Percentiles rank a stretch among this genome's conserved stretches.
phyloP scores from a whole-genome alignment of 1,140 invertebrate genomes.

The fruit fly (Drosophila melanogaster) region DNA sequence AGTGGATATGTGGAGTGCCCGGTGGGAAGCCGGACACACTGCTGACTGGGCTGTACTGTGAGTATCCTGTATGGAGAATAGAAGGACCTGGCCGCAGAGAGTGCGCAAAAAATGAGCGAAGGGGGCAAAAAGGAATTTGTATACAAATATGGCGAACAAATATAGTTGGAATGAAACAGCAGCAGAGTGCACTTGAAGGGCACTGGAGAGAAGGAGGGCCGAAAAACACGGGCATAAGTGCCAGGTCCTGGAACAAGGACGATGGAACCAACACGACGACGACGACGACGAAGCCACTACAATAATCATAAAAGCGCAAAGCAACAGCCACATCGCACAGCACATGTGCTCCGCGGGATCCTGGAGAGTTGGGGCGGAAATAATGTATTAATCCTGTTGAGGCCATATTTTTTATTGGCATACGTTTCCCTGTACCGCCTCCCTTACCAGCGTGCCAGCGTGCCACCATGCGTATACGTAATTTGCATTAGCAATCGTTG shows the following conservation, averaged over 20 bases:
- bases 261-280: conserved; percentile 8
- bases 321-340: conserved; percentile 45
- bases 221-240: conserved; percentile 77
- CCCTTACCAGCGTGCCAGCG: not conserved
- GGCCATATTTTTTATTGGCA: conserved; percentile 83
- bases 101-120: conserved; percentile 4
- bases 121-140: conserved; percentile 45
- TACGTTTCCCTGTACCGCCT: not conserved
- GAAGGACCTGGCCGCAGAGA: conserved; percentile 10
- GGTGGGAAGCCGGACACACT: conserved; percentile 10
- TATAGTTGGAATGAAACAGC: conserved; percentile 82
- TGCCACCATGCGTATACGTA: conserved; percentile 24
- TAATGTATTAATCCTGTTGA: conserved; percentile 84
- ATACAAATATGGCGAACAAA: conserved; percentile 79
- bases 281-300: conserved; percentile 60
- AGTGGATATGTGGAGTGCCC: conserved; percentile 19
- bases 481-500: conserved; percentile 51
- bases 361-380: conserved; percentile 56
- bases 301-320: conserved; percentile 82
- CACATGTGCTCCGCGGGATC: conserved; percentile 15
- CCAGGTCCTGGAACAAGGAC: conserved; percentile 33
- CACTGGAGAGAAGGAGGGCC: conserved; percentile 56
- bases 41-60: conserved; percentile 9
- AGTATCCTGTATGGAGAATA: conserved; percentile 41
- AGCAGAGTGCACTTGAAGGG: conserved; percentile 77